Evolutionary conservation across 2,888 invertebrate genomes (phyloP).

Genomic region (Stenoptilia bipunctidactyla): DNA sequence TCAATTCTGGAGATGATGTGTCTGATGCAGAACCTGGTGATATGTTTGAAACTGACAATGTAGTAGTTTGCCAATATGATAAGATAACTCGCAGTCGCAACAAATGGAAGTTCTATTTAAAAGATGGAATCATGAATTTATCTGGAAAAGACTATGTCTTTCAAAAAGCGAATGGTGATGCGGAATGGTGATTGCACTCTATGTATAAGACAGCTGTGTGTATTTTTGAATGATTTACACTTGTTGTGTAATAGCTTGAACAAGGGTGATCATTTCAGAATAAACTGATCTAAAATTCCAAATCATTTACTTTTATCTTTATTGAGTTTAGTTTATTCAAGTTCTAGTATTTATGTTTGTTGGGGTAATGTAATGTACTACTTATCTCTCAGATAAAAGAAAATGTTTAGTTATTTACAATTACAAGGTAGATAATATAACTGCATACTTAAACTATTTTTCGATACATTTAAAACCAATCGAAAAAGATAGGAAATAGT

Average conservation of each 20-base stretch:
- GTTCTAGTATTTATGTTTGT: conserved; percentile 1
- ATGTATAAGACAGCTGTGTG: conserved; percentile 35
- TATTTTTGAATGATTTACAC: conserved; percentile 40
- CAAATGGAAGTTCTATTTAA: conserved; percentile 99
- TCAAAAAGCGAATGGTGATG: conserved; percentile 98
- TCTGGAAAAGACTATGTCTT: conserved; percentile 98
- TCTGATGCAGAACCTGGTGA: conserved; percentile 96
- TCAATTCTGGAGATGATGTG: conserved; percentile 97
- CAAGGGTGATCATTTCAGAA: conserved; percentile 16
- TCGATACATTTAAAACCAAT: too few relatives aligned
- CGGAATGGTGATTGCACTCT: conserved; percentile 87
- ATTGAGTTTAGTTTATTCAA: conserved; percentile 1
- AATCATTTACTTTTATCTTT: conserved; percentile 16
- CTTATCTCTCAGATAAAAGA: too few relatives aligned
- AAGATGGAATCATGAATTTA: conserved; percentile 99
- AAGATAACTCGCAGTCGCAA: conserved; percentile 99
- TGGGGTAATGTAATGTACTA: conserved; percentile 1
- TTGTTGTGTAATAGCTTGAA: conserved; percentile 35
- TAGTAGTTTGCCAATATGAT: conserved; percentile 99
- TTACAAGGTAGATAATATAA: too few relatives aligned
- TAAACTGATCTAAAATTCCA: conserved; percentile 1
- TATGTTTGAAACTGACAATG: conserved; percentile 98
- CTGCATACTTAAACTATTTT: too few relatives aligned
- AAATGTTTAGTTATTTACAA: too few relatives aligned
- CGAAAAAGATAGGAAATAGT: too few relatives aligned